These are phyloP conservation scores for Cathartes aura DNA, from an alignment of 2,113 vertebrate species.

Conservation along the genomic window DNA sequence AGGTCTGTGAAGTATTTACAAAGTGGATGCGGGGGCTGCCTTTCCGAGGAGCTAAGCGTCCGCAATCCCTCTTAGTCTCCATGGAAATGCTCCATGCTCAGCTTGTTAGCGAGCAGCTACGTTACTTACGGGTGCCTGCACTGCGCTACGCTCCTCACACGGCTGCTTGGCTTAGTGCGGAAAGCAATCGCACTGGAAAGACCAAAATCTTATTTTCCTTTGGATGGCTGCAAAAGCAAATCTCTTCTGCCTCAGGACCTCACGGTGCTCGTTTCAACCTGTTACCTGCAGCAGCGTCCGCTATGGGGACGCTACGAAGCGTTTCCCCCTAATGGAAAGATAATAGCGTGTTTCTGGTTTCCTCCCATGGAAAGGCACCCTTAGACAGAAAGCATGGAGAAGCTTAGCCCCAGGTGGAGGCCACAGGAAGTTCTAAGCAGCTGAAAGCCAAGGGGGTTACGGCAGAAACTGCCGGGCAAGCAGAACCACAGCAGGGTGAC, in stretches of 20 bases:
- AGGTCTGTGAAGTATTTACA: not conserved
- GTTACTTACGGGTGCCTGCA: not conserved
- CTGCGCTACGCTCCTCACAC: fast-evolving
- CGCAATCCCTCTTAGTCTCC: not conserved
- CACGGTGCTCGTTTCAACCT: not conserved
- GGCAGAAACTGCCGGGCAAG: not conserved
- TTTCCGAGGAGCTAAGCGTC: not conserved
- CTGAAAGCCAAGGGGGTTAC: not conserved
- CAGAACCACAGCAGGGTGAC: not conserved
- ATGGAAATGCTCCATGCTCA: not conserved
- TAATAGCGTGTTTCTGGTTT: not conserved
- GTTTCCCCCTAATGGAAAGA: not conserved
- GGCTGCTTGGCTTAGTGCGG: not conserved
- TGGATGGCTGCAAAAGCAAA: not conserved
- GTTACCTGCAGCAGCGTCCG: not conserved
- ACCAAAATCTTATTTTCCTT: not conserved
- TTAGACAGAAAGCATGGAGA: not conserved
- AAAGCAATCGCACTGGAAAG: not conserved
- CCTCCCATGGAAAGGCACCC: not conserved
- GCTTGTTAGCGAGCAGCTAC: not conserved
- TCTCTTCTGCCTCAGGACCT: not conserved
- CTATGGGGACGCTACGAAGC: not conserved
- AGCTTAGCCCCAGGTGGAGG: not conserved
- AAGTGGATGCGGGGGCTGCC: not conserved
- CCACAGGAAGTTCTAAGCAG: not conserved